Conservation (phyloP, 1,140 invertebrate genomes). For the Ips typographus region DNA sequence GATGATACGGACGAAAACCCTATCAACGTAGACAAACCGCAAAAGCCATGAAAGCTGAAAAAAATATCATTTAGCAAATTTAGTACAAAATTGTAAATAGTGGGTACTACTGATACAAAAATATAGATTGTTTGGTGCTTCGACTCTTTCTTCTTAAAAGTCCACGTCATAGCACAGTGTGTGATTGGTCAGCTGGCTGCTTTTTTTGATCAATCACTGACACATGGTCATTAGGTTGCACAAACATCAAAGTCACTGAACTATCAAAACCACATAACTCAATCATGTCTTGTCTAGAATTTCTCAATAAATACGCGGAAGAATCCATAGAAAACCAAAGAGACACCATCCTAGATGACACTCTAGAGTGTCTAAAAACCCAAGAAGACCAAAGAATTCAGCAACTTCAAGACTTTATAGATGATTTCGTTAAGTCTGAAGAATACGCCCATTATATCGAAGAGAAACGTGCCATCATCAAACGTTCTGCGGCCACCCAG, state of each 20-base stretch:
- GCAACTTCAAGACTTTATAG: constrained; percentile 31
- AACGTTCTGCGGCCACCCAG: constrained; percentile 14
- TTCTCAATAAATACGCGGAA: constrained; percentile 3
- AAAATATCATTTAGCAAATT: background rate
- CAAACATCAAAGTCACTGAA: too few relatives aligned
- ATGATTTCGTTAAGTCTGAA: constrained; percentile 37
- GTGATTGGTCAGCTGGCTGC: too few relatives aligned
- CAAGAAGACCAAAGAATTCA: constrained; percentile 15
- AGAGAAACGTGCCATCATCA: constrained; percentile 29
- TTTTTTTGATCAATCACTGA: too few relatives aligned
- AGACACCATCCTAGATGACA: constrained; percentile 18
- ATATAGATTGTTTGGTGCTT: too few relatives aligned
- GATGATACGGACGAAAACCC: background rate
- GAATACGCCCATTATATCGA: constrained; percentile 30
- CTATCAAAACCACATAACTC: too few relatives aligned
- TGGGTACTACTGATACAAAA: too few relatives aligned
- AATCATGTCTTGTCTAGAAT: background rate
- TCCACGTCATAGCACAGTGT: too few relatives aligned
- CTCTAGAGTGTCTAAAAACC: constrained; percentile 13
- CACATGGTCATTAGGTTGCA: too few relatives aligned
- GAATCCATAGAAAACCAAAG: constrained; percentile 12
- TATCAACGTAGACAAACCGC: background rate
- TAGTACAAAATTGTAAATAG: too few relatives aligned
- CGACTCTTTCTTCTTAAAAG: too few relatives aligned
- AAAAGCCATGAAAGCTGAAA: background rate